A percentile compares a stretch with the other conserved stretches of the same genome.
Conservation (phyloP, 2,888 invertebrate genomes). For the Scaptomyza caliginosa region DNA sequence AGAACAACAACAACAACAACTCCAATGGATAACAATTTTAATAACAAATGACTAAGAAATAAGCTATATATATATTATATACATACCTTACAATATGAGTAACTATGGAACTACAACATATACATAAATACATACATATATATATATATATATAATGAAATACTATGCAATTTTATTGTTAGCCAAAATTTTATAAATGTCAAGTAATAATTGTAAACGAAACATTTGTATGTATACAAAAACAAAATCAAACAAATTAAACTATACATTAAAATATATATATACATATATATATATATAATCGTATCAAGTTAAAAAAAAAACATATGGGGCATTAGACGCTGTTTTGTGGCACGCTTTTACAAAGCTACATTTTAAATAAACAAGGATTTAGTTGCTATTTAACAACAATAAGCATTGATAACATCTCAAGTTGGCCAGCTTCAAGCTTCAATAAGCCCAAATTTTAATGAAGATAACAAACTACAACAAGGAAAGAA, state of each 20-base stretch:
- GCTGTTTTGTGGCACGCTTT: conserved; percentile 53
- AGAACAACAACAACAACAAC: conserved; percentile 47
- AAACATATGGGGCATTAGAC: conserved; percentile 51
- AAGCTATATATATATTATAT: conserved; percentile 36
- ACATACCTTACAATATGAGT: conserved; percentile 15
- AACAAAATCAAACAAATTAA: conserved; percentile 26
- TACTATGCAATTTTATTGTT: conserved; percentile 80
- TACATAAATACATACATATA: conserved; percentile 5
- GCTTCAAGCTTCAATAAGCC: conserved; percentile 57
- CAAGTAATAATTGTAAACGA: conserved; percentile 65
- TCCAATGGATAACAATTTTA: conserved; percentile 56
- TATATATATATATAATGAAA: conserved; percentile 47
- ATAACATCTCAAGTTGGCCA: conserved; percentile 19
- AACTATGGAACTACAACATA: conserved; percentile 36
- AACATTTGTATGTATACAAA: conserved; percentile 63
- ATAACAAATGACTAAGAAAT: conserved; percentile 39
- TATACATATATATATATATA: conserved; percentile 28
- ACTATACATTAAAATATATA: conserved; percentile 20
- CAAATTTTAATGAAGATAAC: conserved; percentile 7
- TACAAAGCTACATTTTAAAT: conserved; percentile 24
- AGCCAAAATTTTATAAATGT: conserved; percentile 80
- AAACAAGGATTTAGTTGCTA: conserved; percentile 30
- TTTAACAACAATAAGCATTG: conserved; percentile 4
- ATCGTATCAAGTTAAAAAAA: conserved; percentile 48
- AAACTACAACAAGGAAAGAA: conserved; percentile 14